Evolutionary conservation across 1,140 invertebrate genomes (phyloP), one percentile per base, ranked within the genome.

Genomic region (Bombus polaris): DNA sequence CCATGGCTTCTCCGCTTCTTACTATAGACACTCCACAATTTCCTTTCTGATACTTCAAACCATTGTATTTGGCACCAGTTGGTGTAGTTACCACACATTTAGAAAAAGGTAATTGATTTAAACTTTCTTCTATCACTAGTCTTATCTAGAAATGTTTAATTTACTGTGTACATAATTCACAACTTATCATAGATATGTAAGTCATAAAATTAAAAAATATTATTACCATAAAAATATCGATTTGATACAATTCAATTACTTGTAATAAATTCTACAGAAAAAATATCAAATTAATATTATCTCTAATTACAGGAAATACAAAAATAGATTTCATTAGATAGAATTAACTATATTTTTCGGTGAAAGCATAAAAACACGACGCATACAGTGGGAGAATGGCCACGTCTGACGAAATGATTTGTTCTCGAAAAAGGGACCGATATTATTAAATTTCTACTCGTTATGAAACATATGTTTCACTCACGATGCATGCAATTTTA

Each of bases 21-120:
- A 99, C 98, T 92, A 99, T 99, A 66, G 98, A 99, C n/a, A 99
- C 99, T 18, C 99, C 99, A 96, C 99, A 99, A 94, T 99, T 99
- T 53, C 99, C 99, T 90, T 98, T 98, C 81, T 98, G 97, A 95
- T 99, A 99, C 90, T 98, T 98, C 0, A 99, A 95, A 4, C 99
- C 99, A 93, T 98, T 96, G 94, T 99, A 99, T 32, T 96, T 95
- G 76, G 97, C 97, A 88, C 97, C 98, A 28, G 99, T 99, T 5
- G 99, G 99, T 47, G 99, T 99, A 32, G 97, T 97, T 9, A 99
- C 97, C 85, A 97, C 96, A 94, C 97, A 98, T 94, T 98, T 97
- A 15, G 97, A 97, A 94, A 99, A 99, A 42, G 99, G 99, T 71
- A 99, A 95, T 93, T 99, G 98, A 95, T 99, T 99, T 57, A 99